Conservation (phyloP, 2,888 invertebrate species). For the Ellobium chinense region DNA sequence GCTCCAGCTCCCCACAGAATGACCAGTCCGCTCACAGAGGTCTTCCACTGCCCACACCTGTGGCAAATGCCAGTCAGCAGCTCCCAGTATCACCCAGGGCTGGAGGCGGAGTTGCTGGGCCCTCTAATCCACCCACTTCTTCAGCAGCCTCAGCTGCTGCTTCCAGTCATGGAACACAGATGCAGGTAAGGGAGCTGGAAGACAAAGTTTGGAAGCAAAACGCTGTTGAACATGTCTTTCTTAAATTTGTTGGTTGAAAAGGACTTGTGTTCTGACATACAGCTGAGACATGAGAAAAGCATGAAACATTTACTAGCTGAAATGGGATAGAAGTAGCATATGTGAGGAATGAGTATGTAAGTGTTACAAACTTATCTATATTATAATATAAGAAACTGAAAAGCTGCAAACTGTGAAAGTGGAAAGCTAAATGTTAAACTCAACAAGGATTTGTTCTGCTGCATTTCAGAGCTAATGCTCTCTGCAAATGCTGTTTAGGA, state of each 20-base stretch:
- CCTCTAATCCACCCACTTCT: constrained; percentile 2
- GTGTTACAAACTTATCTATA: too few relatives aligned
- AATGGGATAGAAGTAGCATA: too few relatives aligned
- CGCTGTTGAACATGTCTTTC: background rate
- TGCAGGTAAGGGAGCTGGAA: constrained; percentile 5
- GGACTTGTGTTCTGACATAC: too few relatives aligned
- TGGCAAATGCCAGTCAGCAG: background rate
- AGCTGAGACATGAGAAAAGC: too few relatives aligned
- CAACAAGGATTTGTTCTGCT: too few relatives aligned
- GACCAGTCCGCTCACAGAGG: constrained; percentile 32
- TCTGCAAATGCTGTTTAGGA: too few relatives aligned
- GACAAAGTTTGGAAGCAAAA: background rate
- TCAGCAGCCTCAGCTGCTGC: background rate
- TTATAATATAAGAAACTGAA: too few relatives aligned
- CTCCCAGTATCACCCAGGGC: constrained; percentile 26
- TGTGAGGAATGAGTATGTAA: too few relatives aligned
- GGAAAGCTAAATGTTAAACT: too few relatives aligned
- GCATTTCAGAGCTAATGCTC: too few relatives aligned
- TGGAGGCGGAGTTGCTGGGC: background rate
- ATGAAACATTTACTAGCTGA: too few relatives aligned
- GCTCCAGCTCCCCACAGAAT: constrained; percentile 19
- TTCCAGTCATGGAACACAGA: constrained; percentile 18
- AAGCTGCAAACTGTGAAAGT: too few relatives aligned
- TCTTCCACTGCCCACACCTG: constrained; percentile 45
- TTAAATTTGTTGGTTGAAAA: background rate